phyloP scores from a whole-genome alignment of 2,797 vertebrate species.

The Molossus molossus region DNA sequence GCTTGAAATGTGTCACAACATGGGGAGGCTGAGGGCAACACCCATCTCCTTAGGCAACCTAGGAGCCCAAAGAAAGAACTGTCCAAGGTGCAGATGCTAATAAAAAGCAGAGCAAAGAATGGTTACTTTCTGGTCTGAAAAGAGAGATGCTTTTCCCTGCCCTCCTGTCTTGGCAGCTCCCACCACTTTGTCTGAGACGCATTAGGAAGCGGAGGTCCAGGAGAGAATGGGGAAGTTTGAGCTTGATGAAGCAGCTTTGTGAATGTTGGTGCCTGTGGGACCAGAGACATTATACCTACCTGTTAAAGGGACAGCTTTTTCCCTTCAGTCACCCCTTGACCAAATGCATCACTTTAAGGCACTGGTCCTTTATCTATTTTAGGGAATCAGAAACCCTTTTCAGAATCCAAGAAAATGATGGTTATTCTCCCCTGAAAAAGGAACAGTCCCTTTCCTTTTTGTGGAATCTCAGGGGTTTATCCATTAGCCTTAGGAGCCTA shows the following conservation, averaged over 20 bases:
- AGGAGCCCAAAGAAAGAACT: not conserved
- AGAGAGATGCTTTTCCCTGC: not conserved
- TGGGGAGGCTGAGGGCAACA: not conserved
- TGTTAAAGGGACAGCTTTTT: not conserved
- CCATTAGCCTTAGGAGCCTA: not conserved
- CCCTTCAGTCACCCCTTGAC: not conserved
- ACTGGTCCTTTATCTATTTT: not conserved
- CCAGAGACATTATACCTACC: not conserved
- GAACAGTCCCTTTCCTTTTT: not conserved
- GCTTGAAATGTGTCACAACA: constrained; percentile 20
- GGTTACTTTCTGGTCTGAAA: not conserved
- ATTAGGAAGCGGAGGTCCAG: not conserved
- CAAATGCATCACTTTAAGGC: not conserved
- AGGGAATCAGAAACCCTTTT: not conserved
- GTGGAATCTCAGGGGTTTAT: not conserved
- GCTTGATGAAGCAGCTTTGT: not conserved
- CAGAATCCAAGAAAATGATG: constrained; percentile 7
- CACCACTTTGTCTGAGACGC: not conserved
- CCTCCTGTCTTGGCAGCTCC: not conserved
- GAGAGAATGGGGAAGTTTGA: not conserved
- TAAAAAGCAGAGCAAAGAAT: constrained; percentile 21
- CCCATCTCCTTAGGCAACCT: not conserved
- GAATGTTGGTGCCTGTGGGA: not conserved
- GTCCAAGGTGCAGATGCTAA: not conserved
- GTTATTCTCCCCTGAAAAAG: not conserved